Conservation (phyloP, 1,140 invertebrate species). For the Ladona fulva region DNA sequence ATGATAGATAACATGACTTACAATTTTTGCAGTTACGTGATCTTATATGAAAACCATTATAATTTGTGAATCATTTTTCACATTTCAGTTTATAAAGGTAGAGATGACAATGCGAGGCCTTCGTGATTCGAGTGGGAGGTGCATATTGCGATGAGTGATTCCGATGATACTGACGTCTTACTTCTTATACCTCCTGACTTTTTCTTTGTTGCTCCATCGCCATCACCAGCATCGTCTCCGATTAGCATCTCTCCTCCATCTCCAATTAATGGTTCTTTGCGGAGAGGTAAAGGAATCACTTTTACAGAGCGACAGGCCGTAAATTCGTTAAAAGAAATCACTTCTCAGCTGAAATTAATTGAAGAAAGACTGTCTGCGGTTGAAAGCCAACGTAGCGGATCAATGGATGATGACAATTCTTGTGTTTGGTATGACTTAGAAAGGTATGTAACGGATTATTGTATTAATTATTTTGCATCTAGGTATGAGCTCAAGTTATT, state of each 20-base stretch:
- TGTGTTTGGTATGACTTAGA: neutral
- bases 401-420: neutral
- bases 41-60: too few species aligned
- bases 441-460: neutral
- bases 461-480: too few species aligned
- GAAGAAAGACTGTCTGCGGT: slow-evolving; percentile 18
- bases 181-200: slow-evolving; percentile 66
- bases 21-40: too few species aligned
- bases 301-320: slow-evolving; percentile 9
- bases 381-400: neutral
- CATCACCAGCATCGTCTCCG: slow-evolving; percentile 18
- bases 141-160: slow-evolving; percentile 56
- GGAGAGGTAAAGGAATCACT: neutral
- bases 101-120: too few species aligned
- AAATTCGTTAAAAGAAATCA: slow-evolving; percentile 15
- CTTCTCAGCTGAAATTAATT: slow-evolving; percentile 18
- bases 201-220: slow-evolving; percentile 40
- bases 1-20: too few species aligned
- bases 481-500: too few species aligned
- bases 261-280: neutral
- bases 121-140: neutral
- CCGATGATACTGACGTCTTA: slow-evolving; percentile 71
- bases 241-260: neutral
- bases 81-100: too few species aligned
- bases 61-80: too few species aligned